These are phyloP conservation scores for Myiozetetes cayanensis DNA, from an alignment of 2,113 vertebrate species.

Conservation along the genomic window DNA sequence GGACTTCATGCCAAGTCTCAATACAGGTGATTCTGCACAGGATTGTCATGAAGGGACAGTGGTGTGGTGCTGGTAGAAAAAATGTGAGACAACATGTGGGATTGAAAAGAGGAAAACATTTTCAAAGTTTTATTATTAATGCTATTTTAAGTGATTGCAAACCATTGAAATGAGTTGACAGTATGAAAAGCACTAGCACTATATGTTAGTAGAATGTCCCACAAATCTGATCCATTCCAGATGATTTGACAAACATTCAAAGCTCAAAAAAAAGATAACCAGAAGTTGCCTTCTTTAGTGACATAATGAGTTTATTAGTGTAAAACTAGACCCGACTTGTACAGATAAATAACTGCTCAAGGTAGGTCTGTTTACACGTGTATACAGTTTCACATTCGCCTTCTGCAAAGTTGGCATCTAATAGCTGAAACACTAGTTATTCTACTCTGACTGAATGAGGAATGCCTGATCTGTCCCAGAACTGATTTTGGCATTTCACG, in stretches of 20 bases:
- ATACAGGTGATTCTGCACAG: neutral
- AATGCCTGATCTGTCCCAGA: fast-evolving
- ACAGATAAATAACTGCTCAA: neutral
- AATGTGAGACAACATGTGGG: neutral
- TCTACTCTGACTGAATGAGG: neutral
- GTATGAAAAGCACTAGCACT: neutral
- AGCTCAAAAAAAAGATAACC: neutral
- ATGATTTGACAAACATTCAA: neutral
- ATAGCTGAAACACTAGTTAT: neutral
- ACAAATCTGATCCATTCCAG: neutral
- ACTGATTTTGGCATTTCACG: neutral
- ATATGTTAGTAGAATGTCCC: neutral
- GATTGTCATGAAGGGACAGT: neutral
- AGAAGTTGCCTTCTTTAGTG: neutral
- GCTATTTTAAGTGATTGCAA: neutral
- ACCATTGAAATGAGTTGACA: neutral
- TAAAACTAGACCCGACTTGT: neutral
- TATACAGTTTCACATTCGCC: neutral
- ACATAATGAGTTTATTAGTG: neutral
- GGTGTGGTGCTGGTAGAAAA: neutral
- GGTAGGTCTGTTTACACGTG: neutral
- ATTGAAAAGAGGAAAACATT: neutral
- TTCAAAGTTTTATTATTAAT: neutral
- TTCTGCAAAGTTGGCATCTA: neutral
- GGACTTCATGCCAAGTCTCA: neutral